These are phyloP conservation scores for Drosophila repletoides DNA, from an alignment of 1,140 invertebrate species.

Conservation along the genomic window DNA sequence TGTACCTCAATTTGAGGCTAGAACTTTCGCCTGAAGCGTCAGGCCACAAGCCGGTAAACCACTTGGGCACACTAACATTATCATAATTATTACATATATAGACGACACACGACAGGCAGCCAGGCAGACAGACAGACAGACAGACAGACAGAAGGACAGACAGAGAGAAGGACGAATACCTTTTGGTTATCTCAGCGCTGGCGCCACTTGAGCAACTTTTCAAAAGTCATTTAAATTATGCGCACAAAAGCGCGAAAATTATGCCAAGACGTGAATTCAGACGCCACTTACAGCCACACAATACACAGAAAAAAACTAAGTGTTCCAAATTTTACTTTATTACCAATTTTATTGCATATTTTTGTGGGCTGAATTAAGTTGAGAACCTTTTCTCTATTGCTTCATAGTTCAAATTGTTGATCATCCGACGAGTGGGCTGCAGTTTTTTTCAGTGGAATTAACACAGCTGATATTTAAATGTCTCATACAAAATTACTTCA, in stretches of 20 bases:
- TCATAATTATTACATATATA: slow-evolving; percentile 68
- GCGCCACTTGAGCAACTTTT: slow-evolving; percentile 72
- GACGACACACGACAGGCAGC: too few relatives aligned
- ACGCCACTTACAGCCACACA: slow-evolving; percentile 69
- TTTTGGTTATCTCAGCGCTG: slow-evolving; percentile 35
- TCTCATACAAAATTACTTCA: too few relatives aligned
- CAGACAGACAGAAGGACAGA: not conserved
- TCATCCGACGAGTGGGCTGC: too few relatives aligned
- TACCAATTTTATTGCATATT: too few relatives aligned
- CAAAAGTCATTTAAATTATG: slow-evolving; percentile 81
- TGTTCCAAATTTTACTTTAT: too few relatives aligned
- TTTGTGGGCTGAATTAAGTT: too few relatives aligned
- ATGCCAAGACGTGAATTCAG: slow-evolving; percentile 70
- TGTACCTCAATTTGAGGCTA: not conserved
- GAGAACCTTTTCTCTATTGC: too few relatives aligned
- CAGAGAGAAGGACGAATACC: slow-evolving; percentile 28
- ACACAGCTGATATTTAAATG: too few relatives aligned
- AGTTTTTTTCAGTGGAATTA: too few relatives aligned
- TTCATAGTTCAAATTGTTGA: too few relatives aligned
- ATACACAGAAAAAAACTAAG: too few relatives aligned
- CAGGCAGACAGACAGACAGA: not conserved
- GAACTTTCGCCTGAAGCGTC: slow-evolving; percentile 35
- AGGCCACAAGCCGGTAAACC: slow-evolving; percentile 49
- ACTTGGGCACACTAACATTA: slow-evolving; percentile 77
- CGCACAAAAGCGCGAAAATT: slow-evolving; percentile 78